Conservation (phyloP, 2,113 vertebrate genomes). For the Chrysochloris asiatica region DNA sequence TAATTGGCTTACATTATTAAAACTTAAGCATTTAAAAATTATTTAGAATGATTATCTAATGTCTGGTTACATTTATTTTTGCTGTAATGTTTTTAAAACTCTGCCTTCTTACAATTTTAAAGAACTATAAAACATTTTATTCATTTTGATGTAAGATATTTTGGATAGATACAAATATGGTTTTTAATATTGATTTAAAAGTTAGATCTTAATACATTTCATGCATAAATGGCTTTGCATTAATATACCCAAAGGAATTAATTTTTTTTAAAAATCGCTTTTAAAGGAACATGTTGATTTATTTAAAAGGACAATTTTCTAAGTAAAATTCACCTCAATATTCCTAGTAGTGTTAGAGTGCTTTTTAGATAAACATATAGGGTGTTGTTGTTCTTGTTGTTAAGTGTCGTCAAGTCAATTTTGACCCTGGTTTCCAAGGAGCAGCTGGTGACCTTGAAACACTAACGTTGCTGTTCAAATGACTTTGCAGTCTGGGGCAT, state of each 20-base stretch:
- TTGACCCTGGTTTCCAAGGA: too few relatives aligned
- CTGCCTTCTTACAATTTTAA: neutral
- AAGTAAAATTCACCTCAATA: neutral
- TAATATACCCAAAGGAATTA: neutral
- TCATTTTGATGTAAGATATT: neutral
- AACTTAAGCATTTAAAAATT: neutral
- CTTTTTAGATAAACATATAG: too few relatives aligned
- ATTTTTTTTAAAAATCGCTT: too few relatives aligned
- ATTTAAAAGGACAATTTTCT: neutral
- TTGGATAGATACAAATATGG: neutral
- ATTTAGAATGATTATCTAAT: neutral
- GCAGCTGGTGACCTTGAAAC: too few relatives aligned
- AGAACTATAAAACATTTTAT: neutral
- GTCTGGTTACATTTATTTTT: neutral
- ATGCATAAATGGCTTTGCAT: neutral
- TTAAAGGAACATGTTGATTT: too few relatives aligned
- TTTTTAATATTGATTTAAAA: neutral
- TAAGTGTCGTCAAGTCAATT: too few relatives aligned
- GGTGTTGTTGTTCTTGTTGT: too few relatives aligned
- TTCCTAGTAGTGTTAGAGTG: too few relatives aligned
- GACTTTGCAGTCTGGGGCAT: too few relatives aligned
- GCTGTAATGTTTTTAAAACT: neutral
- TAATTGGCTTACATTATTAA: conserved; percentile 32
- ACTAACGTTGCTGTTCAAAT: too few relatives aligned
- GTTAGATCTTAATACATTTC: neutral